Percentiles rank a stretch among this genome's conserved stretches.
Conservation (phyloP, 2,888 invertebrate genomes). For the Ormyrus pomaceus region DNA sequence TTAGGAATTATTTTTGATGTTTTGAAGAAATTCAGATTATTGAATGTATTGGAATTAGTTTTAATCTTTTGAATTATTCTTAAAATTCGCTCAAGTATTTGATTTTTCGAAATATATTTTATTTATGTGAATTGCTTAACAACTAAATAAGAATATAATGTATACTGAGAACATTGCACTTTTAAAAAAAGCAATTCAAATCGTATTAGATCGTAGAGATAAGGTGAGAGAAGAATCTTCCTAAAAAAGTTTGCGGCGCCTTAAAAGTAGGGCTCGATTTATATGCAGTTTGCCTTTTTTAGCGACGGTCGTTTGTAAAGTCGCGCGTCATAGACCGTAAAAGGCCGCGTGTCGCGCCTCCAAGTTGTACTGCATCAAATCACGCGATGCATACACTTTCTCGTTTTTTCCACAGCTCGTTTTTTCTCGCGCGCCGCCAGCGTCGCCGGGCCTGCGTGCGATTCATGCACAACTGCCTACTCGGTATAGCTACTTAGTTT, state of each 20-base stretch:
- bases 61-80: too few relatives aligned
- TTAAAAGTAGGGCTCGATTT: conserved; percentile 23
- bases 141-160: background rate
- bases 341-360: conserved; percentile 48
- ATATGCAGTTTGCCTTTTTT: conserved; percentile 34
- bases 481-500: conserved; percentile 23
- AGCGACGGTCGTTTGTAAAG: conserved; percentile 37
- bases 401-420: background rate
- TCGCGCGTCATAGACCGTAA: conserved; percentile 47
- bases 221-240: too few relatives aligned
- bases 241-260: background rate
- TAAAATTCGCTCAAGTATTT: too few relatives aligned
- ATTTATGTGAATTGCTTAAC: too few relatives aligned
- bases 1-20: too few relatives aligned
- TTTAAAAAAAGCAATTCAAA: conserved; percentile 3
- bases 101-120: too few relatives aligned
- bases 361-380: conserved; percentile 32
- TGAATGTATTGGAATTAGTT: too few relatives aligned
- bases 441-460: conserved; percentile 16
- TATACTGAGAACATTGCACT: background rate
- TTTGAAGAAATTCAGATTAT: too few relatives aligned
- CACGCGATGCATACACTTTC: conserved; percentile 43
- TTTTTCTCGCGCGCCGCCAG: background rate
- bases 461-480: conserved; percentile 31
- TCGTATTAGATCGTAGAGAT: background rate